phyloP scores from a whole-genome alignment of 2,888 invertebrate genomes.

The Drosophila leonis region DNA sequence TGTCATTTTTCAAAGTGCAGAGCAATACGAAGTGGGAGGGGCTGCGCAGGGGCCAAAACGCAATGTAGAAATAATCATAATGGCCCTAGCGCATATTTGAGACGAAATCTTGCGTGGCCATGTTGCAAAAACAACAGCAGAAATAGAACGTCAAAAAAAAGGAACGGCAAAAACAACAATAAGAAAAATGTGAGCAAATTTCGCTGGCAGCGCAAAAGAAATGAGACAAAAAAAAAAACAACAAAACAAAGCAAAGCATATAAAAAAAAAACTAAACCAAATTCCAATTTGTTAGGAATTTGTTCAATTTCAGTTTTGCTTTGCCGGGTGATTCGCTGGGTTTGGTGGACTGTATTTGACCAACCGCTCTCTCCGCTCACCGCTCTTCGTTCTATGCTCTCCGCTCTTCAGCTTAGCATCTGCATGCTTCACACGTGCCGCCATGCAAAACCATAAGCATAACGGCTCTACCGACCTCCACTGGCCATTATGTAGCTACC shows the following conservation, averaged over 20 bases:
- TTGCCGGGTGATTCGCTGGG: slow-evolving; percentile 54
- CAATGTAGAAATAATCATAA: slow-evolving; percentile 78
- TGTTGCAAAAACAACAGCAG: slow-evolving; percentile 67
- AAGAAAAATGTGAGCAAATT: slow-evolving; percentile 77
- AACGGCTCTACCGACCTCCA: slow-evolving; percentile 60
- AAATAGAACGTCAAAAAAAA: slow-evolving; percentile 22
- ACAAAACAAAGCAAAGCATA: slow-evolving; percentile 41
- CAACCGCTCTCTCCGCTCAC: neutral
- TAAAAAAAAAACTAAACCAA: slow-evolving; percentile 78
- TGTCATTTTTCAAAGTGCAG: slow-evolving; percentile 77
- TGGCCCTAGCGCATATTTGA: slow-evolving; percentile 73
- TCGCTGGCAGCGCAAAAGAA: slow-evolving; percentile 70
- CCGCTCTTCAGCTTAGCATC: slow-evolving; percentile 41
- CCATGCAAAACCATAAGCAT: slow-evolving; percentile 80
- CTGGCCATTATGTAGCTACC: slow-evolving; percentile 77
- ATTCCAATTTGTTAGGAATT: slow-evolving; percentile 85
- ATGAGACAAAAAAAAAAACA: slow-evolving; percentile 47
- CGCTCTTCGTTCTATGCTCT: neutral
- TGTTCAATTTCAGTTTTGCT: slow-evolving; percentile 84
- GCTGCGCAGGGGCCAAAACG: slow-evolving; percentile 32
- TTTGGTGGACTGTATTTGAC: slow-evolving; percentile 6
- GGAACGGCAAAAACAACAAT: slow-evolving; percentile 44
- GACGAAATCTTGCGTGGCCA: slow-evolving; percentile 78
- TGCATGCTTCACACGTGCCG: slow-evolving; percentile 74
- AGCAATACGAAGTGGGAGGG: slow-evolving; percentile 22